Evolutionary conservation across 2,888 invertebrate genomes (phyloP).

Genomic region (Corbicula japonica): DNA sequence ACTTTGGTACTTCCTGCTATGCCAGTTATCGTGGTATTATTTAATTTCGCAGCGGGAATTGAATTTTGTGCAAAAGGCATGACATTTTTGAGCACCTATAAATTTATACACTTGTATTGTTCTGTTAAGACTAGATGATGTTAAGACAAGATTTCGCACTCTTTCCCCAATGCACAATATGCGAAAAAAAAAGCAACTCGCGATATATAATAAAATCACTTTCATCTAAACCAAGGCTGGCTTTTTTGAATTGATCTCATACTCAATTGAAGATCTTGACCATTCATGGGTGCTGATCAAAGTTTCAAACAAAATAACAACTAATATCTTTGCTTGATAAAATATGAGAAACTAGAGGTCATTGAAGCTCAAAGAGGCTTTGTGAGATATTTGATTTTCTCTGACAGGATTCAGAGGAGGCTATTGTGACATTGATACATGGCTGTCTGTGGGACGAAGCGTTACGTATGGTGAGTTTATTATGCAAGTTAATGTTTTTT

Average conservation of each 20-base stretch:
- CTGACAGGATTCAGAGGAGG: conserved; percentile 88
- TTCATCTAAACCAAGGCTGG: not conserved
- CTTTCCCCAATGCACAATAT: no score
- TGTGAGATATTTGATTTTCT: not conserved
- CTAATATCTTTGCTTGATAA: not conserved
- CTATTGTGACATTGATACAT: conserved; percentile 90
- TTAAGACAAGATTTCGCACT: no score
- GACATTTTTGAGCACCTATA: no score
- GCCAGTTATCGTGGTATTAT: no score
- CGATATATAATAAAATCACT: no score
- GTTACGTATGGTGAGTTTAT: conserved; percentile 88
- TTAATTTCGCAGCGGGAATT: no score
- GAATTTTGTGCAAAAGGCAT: no score
- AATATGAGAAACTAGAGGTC: not conserved
- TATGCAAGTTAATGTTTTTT: not conserved
- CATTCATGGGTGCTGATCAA: not conserved
- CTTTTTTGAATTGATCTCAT: not conserved
- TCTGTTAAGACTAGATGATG: no score
- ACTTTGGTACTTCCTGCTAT: no score
- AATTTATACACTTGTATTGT: no score
- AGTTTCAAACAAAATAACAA: not conserved
- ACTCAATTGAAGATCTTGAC: not conserved
- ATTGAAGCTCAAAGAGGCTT: not conserved
- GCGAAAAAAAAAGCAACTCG: no score
- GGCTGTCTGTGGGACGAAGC: conserved; percentile 91